phyloP scores from a whole-genome alignment of 2,797 vertebrate species.

The Myoxocephalus aenaeus region DNA sequence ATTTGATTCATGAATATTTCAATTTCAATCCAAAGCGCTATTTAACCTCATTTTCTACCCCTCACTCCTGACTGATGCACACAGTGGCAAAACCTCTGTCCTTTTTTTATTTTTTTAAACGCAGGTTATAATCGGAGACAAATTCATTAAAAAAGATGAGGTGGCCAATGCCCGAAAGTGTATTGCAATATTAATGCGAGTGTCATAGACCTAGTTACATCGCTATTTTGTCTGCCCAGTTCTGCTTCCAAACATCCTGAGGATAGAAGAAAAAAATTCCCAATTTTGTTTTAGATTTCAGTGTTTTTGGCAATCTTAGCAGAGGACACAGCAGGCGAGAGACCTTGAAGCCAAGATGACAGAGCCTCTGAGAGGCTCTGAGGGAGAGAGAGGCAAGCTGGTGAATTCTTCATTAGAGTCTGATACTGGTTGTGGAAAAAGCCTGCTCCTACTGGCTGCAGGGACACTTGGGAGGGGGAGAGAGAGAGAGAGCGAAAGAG shows the following conservation, averaged over 20 bases:
- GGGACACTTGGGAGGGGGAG: constrained; percentile 21
- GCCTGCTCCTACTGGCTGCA: constrained; percentile 37
- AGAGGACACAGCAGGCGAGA: constrained; percentile 34
- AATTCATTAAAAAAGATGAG: constrained; percentile 47
- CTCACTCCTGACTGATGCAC: constrained; percentile 55
- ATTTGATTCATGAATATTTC: constrained; percentile 82
- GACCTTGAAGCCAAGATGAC: constrained; percentile 56
- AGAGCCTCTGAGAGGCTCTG: constrained; percentile 13
- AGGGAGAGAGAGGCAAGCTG: constrained; percentile 8
- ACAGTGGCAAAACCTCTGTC: constrained; percentile 47
- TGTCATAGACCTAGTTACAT: constrained; percentile 68
- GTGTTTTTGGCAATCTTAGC: constrained; percentile 61
- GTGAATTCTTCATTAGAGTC: constrained; percentile 54
- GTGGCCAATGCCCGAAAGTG: constrained; percentile 37
- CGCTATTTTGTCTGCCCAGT: constrained; percentile 58
- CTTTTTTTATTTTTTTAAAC: constrained; percentile 22
- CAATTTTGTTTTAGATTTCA: constrained; percentile 65
- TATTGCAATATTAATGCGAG: constrained; percentile 71
- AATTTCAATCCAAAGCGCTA: constrained; percentile 73
- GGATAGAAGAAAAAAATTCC: constrained; percentile 50
- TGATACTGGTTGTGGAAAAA: constrained; percentile 47
- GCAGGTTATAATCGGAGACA: constrained; percentile 57
- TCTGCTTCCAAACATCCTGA: constrained; percentile 68
- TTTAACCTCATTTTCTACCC: constrained; percentile 73
- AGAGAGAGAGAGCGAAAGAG: background rate